Evolutionary conservation across 2,113 vertebrate species (phyloP).

Genomic region (Delphinapterus leucas): DNA sequence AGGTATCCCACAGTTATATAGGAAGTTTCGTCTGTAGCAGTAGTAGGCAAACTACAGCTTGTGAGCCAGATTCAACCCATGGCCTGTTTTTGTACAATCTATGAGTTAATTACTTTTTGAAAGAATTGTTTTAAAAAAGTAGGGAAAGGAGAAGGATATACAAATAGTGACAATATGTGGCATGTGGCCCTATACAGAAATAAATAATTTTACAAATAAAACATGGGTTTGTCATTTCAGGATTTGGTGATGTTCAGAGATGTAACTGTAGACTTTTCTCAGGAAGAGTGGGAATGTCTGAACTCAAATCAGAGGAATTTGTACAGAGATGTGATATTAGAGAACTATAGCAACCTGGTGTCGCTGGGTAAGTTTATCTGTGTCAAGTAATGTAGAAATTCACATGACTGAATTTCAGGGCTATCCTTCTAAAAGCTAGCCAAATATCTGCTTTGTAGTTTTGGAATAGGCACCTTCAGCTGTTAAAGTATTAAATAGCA

Average conservation of each 20-base stretch:
- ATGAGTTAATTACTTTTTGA: not conserved
- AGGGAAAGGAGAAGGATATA: not conserved
- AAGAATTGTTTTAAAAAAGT: not conserved
- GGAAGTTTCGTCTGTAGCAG: not conserved
- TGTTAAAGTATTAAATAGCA: not conserved
- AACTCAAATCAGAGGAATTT: conserved; percentile 59
- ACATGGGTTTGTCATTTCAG: conserved; percentile 57
- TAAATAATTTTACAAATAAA: not conserved
- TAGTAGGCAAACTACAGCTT: not conserved
- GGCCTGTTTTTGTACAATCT: not conserved
- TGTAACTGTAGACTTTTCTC: conserved; percentile 69
- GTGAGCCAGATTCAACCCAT: not conserved
- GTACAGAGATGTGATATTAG: conserved; percentile 71
- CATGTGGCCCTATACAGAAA: not conserved
- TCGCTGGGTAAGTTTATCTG: conserved; percentile 63
- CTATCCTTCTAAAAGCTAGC: not conserved
- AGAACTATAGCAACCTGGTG: conserved; percentile 72
- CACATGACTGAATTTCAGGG: not conserved
- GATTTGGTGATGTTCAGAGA: conserved; percentile 71
- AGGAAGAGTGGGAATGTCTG: conserved; percentile 73
- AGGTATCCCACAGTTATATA: not conserved
- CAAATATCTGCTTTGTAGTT: conserved; percentile 14
- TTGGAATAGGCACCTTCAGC: not conserved
- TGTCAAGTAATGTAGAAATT: conserved; percentile 31
- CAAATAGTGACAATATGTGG: not conserved